Conservation (phyloP, 2,797 vertebrate genomes). For the Pseudopleuronectes americanus region DNA sequence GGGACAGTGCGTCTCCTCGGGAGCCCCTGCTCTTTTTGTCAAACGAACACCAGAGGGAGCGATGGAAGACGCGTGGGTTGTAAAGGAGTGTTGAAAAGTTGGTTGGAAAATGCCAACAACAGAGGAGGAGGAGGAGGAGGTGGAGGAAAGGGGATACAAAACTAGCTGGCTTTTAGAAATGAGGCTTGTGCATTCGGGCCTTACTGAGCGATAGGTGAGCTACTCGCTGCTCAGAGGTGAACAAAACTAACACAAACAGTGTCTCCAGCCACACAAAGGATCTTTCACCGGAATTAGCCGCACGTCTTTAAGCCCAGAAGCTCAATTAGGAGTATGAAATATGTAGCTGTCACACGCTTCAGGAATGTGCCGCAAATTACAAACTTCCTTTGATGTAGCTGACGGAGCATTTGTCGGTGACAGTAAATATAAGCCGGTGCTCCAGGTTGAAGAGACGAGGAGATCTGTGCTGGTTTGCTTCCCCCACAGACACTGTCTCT, state of each 20-base stretch:
- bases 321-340: slow-evolving; percentile 28
- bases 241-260: slow-evolving; percentile 22
- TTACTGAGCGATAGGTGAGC: slow-evolving; percentile 9
- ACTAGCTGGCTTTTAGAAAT: slow-evolving; percentile 6
- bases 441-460: slow-evolving; percentile 10
- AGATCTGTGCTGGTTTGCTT: slow-evolving; percentile 20
- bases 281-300: slow-evolving; percentile 4
- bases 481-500: neutral
- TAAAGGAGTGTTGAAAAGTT: slow-evolving; percentile 34
- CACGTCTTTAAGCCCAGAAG: slow-evolving; percentile 5
- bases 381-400: slow-evolving; percentile 17
- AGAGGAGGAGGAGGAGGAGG: slow-evolving; percentile 6
- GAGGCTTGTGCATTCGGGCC: slow-evolving; percentile 14
- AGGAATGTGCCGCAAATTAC: slow-evolving; percentile 7
- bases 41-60: slow-evolving; percentile 48
- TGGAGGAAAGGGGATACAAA: slow-evolving; percentile 13
- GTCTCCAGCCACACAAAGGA: slow-evolving; percentile 16
- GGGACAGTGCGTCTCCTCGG: slow-evolving; percentile 60
- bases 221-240: slow-evolving; percentile 7
- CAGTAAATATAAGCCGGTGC: slow-evolving; percentile 34
- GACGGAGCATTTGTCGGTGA: slow-evolving; percentile 39
- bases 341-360: slow-evolving; percentile 34
- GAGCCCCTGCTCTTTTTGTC: slow-evolving; percentile 56
- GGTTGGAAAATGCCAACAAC: slow-evolving; percentile 32
- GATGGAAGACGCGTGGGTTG: slow-evolving; percentile 26